These are phyloP conservation scores for Monopis laevigella DNA, from an alignment of 2,888 invertebrate genomes.

Conservation along the genomic window DNA sequence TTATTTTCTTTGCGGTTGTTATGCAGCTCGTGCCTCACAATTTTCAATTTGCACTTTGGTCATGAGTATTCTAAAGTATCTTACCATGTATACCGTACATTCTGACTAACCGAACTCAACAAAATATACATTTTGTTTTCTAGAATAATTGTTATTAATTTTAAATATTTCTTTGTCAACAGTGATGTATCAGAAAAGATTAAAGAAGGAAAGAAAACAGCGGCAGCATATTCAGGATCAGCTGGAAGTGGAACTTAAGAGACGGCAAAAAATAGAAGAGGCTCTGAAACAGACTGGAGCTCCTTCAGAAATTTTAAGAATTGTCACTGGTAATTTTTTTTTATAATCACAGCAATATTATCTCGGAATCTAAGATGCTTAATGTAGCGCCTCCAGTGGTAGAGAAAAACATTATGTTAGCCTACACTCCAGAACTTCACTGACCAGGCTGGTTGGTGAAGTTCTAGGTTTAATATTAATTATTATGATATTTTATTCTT, in stretches of 20 bases:
- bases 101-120: too few relatives aligned
- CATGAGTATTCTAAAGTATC: not conserved
- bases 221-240: conserved; percentile 87
- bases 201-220: conserved; percentile 87
- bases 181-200: conserved; percentile 90
- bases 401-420: too few relatives aligned
- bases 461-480: too few relatives aligned
- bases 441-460: too few relatives aligned
- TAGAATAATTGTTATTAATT: too few relatives aligned
- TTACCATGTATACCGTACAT: too few relatives aligned
- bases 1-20: conserved; percentile 23
- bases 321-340: conserved; percentile 79
- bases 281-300: conserved; percentile 81
- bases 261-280: conserved; percentile 82
- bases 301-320: conserved; percentile 78
- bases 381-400: too few relatives aligned
- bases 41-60: conserved; percentile 9
- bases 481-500: too few relatives aligned
- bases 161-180: conserved; percentile 26
- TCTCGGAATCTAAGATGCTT: too few relatives aligned
- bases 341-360: too few relatives aligned
- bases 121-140: too few relatives aligned
- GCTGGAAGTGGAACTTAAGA: conserved; percentile 81
- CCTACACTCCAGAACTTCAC: too few relatives aligned
- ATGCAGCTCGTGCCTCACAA: conserved; percentile 7